Evolutionary conservation across 2,797 vertebrate species (phyloP).

Genomic region (Cyprinodon diabolis): DNA sequence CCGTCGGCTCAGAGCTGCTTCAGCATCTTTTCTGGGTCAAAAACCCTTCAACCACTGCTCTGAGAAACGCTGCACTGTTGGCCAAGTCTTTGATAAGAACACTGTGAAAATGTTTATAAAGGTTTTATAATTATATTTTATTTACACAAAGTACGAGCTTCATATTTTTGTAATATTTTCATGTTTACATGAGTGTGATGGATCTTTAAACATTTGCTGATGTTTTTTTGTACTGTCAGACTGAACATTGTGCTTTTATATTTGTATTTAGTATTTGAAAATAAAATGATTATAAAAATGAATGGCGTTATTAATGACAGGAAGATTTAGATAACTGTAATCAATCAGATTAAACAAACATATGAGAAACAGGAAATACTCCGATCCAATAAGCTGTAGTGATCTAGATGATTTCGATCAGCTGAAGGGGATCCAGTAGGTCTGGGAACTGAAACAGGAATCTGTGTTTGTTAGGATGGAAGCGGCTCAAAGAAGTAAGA

Average conservation of each 20-base stretch:
- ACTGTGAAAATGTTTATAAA: not conserved
- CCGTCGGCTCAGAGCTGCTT: not conserved
- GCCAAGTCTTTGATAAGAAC: not conserved
- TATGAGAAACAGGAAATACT: no score
- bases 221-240: not conserved
- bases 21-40: not conserved
- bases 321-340: no score
- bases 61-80: not conserved
- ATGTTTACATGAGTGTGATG: not conserved
- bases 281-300: no score
- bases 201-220: not conserved
- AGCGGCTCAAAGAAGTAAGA: no score
- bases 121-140: constrained; percentile 6
- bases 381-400: no score
- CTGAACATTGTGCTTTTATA: not conserved
- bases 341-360: no score
- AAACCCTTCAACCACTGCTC: not conserved
- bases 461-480: no score
- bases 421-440: no score
- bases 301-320: no score
- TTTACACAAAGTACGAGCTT: not conserved
- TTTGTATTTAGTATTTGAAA: no score
- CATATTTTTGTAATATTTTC: not conserved
- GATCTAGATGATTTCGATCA: no score
- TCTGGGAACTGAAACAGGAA: no score